Base-by-base conservation (phyloP, 2,797 vertebrate genomes). In the Catamblyrhynchus diadema region DNA sequence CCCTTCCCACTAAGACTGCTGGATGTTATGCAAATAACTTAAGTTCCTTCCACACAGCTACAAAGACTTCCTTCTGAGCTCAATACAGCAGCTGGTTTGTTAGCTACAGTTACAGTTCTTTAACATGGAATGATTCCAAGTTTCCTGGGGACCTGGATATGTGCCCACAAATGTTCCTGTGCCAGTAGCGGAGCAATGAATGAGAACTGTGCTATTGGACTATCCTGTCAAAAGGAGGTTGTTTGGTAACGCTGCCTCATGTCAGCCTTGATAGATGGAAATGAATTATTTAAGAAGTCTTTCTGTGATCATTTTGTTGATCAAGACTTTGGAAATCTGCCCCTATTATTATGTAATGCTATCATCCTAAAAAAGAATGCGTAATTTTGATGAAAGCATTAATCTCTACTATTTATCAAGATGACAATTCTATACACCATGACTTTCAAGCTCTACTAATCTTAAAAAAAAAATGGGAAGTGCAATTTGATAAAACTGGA, bases 11-110 rank as follows among this genome's bases (percentile, higher is more conserved):
- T 90, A 92, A 92, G 82, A 84, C 94, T 97, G 95, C 93, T 95
- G 96, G 96, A 95, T 96, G 93, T 86, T 95, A 97, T 96, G 96
- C 96, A 97, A 97, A 96, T 96, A 97, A 93, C 95, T 95, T 50
- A 93, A 96, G 94, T 96, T 96, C 90, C 93, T 97, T 96, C 96
- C 87, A 94, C 77, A 25, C 51, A 77, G 85, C 88, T 95, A 97
- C 95, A 97, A 97, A 97, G 96, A 83, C 89, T 93, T 82, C 73
- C 91, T 93, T 96, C 83, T 62, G 82, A 84, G 93, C 64, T 45
- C 39, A 84, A 93, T 88, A 86, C 62, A 95, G 95, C 91, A 94
- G 95, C 88, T 69, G 90, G 95, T 93, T 96, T 91, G 79, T 90
- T 62, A 75, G 70, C 92, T 89, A 94, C 92, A 87, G 86, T 94